Base-by-base conservation (phyloP, 2,888 invertebrate genomes). In the Parasteatoda lunata region DNA sequence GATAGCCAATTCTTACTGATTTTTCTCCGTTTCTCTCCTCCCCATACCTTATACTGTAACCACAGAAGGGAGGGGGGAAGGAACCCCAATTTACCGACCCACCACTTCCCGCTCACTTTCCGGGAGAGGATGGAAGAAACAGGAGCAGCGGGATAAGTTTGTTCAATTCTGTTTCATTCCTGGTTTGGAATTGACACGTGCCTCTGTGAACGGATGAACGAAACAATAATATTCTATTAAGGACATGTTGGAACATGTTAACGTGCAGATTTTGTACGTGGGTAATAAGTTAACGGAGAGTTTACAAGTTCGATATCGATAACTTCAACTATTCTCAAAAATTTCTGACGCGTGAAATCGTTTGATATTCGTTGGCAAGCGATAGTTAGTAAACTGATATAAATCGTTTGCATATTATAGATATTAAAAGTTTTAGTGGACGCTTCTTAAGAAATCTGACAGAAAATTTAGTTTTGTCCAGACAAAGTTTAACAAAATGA, bases 1-100 rank as follows among this genome's bases (percentile, higher is more conserved):
- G 77, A 84, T 76, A 83, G 47, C 69, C 79, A 69, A 79, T 71
- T 86, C 80, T 80, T 80, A 70, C 76, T 77, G 77, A 86, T 79
- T 84, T 54, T 75, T 73, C 47, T 54, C 30, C 51, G 51, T 66
- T 49, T 4, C 78, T 70, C 77, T 77, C 76, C 85, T 51, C 68
- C 66, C 59, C 75, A 59, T 66, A 47, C 59, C 30, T 30, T 30
- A 30, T 77, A 77, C 76, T 86, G 69, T 86, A 86, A 86, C 80
- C 85, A 86, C 80, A 86, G 76, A 80, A 86, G 80, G 76, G 77
- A 65, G 70, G 64, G 15, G 72, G 70, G 45, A 59, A 30, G 54
- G 49, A 71, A 66, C 51, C 72, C 70, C 49, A 72, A 65, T 64
- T 64, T 4, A 48, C 52, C 6, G 47, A 69, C 45, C 5, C 79